A percentile compares a stretch with the other conserved stretches of the same genome.
Evolutionary conservation across 2,113 vertebrate species (phyloP).

Genomic region (Tragelaphus strepsiceros): DNA sequence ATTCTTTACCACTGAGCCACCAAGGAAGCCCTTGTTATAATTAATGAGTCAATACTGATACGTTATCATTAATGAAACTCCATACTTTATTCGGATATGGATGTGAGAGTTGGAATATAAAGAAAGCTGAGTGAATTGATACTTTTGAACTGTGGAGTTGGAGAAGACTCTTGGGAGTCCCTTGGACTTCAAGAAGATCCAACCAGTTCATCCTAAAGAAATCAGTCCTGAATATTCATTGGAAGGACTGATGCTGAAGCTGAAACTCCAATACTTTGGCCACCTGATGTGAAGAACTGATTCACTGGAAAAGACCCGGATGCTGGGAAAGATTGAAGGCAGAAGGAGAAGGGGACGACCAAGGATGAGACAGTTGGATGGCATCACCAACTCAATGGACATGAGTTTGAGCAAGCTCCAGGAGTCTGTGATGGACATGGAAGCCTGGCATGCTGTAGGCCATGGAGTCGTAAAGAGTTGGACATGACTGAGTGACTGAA

Average conservation of each 20-base stretch:
- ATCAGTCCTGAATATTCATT: neutral
- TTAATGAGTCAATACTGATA: neutral
- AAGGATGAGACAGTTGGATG: neutral
- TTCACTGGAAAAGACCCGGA: neutral
- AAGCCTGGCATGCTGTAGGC: neutral
- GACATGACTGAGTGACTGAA: neutral
- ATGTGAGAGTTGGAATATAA: neutral
- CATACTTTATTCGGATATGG: neutral
- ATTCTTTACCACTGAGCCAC: neutral
- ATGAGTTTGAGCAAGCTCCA: neutral
- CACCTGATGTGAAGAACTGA: neutral
- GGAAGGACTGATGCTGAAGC: neutral
- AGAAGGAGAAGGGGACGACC: neutral
- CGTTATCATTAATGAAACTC: too few species aligned
- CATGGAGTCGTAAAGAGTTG: fast-evolving
- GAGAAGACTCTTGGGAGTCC: neutral
- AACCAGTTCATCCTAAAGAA: neutral
- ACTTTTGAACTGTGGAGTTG: neutral
- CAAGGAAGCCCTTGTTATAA: neutral
- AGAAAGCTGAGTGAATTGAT: neutral
- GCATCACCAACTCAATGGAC: neutral
- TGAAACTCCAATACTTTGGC: neutral
- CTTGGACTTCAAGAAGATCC: neutral
- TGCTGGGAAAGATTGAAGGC: neutral
- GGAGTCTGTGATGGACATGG: neutral